These are phyloP conservation scores for Calosoma granatense DNA, from an alignment of 1,140 invertebrate genomes.

Conservation along the genomic window DNA sequence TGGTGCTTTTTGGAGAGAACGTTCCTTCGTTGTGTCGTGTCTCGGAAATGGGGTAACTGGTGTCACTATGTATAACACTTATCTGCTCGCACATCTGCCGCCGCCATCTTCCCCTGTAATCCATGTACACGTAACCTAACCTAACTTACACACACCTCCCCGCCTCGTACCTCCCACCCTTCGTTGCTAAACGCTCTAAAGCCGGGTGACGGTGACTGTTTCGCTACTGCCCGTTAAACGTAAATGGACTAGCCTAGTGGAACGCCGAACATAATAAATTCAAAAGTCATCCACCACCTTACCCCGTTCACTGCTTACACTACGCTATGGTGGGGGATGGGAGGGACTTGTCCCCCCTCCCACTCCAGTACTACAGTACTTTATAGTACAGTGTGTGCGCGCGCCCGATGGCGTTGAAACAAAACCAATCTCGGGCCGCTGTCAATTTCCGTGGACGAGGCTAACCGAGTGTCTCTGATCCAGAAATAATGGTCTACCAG, in stretches of 20 bases:
- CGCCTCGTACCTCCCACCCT: too few relatives aligned
- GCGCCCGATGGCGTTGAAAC: too few relatives aligned
- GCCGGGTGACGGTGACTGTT: too few relatives aligned
- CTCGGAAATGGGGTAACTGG: neutral
- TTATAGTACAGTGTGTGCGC: too few relatives aligned
- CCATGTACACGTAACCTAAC: neutral
- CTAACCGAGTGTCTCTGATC: neutral
- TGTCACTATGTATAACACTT: neutral
- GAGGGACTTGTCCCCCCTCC: neutral
- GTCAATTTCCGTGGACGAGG: neutral
- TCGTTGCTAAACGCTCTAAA: too few relatives aligned
- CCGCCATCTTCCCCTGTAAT: neutral
- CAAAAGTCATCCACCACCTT: conserved; percentile 1
- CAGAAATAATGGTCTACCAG: neutral
- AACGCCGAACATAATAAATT: conserved; percentile 1
- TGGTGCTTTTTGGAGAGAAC: too few relatives aligned
- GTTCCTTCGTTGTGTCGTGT: too few relatives aligned
- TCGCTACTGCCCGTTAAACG: neutral
- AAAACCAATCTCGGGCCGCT: neutral
- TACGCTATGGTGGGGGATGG: too few relatives aligned
- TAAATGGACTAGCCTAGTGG: neutral
- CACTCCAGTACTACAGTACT: too few relatives aligned
- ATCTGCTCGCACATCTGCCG: neutral
- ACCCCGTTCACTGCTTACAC: too few relatives aligned
- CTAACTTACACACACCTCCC: too few relatives aligned